Base-by-base conservation (phyloP, 2,797 vertebrate species). In the Megalops cyprinoides region DNA sequence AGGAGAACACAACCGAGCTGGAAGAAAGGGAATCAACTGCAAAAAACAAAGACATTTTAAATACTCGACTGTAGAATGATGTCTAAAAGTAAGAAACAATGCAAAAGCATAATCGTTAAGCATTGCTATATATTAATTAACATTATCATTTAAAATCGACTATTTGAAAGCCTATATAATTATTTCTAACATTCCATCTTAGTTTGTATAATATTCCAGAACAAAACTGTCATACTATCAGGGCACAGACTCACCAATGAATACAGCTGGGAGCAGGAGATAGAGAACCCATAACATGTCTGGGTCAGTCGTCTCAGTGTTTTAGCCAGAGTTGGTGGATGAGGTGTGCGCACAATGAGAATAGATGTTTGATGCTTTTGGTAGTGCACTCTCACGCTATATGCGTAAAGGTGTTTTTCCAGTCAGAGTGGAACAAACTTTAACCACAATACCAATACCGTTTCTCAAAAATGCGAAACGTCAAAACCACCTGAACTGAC, bases 181-280 rank as follows among this genome's bases (percentile, higher is more conserved):
- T n/a, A n/a, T n/a, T n/a, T n/a, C n/a, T n/a, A n/a, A n/a, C n/a
- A n/a, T n/a, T n/a, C n/a, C n/a, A n/a, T n/a, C n/a, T n/a, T n/a
- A n/a, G n/a, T n/a, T n/a, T n/a, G n/a, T n/a, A n/a, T n/a, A n/a
- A n/a, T n/a, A n/a, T n/a, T n/a, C n/a, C n/a, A n/a, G n/a, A n/a
- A n/a, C n/a, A n/a, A n/a, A n/a, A n/a, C n/a, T n/a, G n/a, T n/a
- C n/a, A n/a, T n/a, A n/a, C n/a, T n/a, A n/a, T n/a, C n/a, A n/a
- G n/a, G n/a, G n/a, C n/a, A n/a, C n/a, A n/a, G n/a, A 77, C 75
- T 81, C 74, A 81, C 75, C 73, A 20, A 51, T 20, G 18, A 39
- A 55, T 55, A 80, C 5, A 10, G 34, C 12, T 28, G 23, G 77
- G 25, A 77, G 9, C 8, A 56, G 49, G 39, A 76, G 14, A 18